Conservation (phyloP, 2,888 invertebrate species). For the Muscina levida region DNA sequence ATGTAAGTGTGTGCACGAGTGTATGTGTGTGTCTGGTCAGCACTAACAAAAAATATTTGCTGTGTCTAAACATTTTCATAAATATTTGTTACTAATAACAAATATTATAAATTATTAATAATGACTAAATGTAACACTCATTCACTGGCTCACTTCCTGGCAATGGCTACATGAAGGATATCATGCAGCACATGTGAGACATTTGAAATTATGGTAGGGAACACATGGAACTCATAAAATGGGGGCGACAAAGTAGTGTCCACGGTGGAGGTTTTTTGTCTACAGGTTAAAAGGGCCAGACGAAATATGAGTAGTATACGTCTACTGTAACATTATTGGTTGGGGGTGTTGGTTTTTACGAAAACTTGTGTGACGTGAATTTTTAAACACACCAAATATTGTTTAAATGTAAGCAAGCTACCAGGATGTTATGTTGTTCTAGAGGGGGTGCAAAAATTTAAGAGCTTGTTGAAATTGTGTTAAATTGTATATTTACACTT, state of each 20-base stretch:
- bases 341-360: not conserved
- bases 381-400: not conserved
- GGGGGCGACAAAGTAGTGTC: no score
- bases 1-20: not conserved
- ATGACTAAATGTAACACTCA: conserved; percentile 36
- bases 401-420: not conserved
- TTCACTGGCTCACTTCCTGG: not conserved
- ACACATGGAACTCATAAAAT: no score
- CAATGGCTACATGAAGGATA: no score
- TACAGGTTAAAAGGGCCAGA: conserved; percentile 37
- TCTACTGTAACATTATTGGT: no score
- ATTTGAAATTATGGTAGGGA: no score
- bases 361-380: not conserved
- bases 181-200: no score
- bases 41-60: not conserved
- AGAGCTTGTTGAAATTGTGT: no score
- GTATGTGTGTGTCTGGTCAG: not conserved
- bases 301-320: conserved; percentile 13
- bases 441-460: no score
- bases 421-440: no score
- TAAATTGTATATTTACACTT: no score
- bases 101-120: conserved; percentile 39
- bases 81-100: conserved; percentile 40
- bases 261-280: conserved; percentile 3
- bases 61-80: conserved; percentile 36